Percentiles rank a stretch among this genome's conserved stretches.
phyloP scores from a whole-genome alignment of 2,113 vertebrate genomes.

The Aptenodytes patagonicus region DNA sequence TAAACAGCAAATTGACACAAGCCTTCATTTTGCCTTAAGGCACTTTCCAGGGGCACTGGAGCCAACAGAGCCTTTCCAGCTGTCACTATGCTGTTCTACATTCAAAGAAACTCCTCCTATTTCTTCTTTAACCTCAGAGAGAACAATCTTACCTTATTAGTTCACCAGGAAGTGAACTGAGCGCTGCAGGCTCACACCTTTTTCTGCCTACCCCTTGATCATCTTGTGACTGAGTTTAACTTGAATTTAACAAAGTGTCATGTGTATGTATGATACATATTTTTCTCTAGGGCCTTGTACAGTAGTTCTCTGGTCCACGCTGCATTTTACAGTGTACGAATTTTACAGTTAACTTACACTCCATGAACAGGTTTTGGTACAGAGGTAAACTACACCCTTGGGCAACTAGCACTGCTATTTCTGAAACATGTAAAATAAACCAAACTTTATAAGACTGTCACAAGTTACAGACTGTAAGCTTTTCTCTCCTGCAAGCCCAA shows the following conservation, averaged over 20 bases:
- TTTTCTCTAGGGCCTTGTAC: neutral
- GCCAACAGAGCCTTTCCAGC: neutral
- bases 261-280: neutral
- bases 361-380: neutral
- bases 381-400: neutral
- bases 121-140: neutral
- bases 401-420: neutral
- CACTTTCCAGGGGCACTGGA: neutral
- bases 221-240: neutral
- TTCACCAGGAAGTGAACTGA: neutral
- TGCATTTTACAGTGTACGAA: neutral
- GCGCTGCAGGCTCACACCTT: neutral
- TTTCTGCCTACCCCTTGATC: neutral
- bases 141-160: neutral
- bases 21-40: neutral
- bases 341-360: constrained; percentile 34
- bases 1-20: neutral
- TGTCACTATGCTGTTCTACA: neutral
- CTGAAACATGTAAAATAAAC: neutral
- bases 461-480: neutral
- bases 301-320: neutral
- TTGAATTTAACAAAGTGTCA: neutral
- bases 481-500: neutral
- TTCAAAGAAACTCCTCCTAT: neutral
- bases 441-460: neutral